phyloP scores from a whole-genome alignment of 2,888 invertebrate genomes.

The Perizoma affinitatum region DNA sequence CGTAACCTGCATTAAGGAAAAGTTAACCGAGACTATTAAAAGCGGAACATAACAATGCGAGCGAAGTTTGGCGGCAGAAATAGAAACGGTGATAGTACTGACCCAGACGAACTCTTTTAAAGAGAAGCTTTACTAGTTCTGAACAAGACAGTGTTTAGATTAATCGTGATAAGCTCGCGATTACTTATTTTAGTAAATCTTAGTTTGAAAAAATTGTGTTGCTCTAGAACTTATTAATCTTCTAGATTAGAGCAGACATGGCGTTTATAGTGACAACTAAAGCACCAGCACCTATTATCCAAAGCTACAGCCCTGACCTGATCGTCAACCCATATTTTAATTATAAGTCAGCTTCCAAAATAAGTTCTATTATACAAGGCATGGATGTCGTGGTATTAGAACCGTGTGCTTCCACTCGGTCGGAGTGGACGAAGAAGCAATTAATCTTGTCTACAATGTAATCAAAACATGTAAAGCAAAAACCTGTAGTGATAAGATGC shows the following conservation, averaged over 20 bases:
- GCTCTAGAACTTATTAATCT: constrained; percentile 22
- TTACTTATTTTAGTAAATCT: no score
- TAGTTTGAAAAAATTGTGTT: no score
- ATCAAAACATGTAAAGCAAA: constrained; percentile 86
- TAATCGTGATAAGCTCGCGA: no score
- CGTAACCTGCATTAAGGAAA: constrained; percentile 91
- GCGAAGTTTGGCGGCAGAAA: no score
- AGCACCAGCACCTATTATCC: constrained; percentile 94
- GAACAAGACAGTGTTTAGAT: no score
- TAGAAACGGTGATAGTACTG: no score
- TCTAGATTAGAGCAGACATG: constrained; percentile 92
- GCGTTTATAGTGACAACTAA: constrained; percentile 95
- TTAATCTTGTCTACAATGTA: constrained; percentile 85
- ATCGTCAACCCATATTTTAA: constrained; percentile 96
- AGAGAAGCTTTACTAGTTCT: no score
- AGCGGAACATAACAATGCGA: no score
- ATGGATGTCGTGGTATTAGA: constrained; percentile 95
- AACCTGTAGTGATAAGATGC: constrained; percentile 95
- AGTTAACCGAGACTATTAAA: no score
- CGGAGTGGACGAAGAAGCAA: constrained; percentile 88
- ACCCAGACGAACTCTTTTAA: no score
- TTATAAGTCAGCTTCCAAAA: constrained; percentile 84
- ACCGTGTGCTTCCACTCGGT: constrained; percentile 95
- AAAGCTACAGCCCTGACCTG: constrained; percentile 97
- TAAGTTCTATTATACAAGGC: constrained; percentile 89